These are phyloP conservation scores for Fistularia commersonii DNA, from an alignment of 2,797 vertebrate genomes.

Conservation along the genomic window DNA sequence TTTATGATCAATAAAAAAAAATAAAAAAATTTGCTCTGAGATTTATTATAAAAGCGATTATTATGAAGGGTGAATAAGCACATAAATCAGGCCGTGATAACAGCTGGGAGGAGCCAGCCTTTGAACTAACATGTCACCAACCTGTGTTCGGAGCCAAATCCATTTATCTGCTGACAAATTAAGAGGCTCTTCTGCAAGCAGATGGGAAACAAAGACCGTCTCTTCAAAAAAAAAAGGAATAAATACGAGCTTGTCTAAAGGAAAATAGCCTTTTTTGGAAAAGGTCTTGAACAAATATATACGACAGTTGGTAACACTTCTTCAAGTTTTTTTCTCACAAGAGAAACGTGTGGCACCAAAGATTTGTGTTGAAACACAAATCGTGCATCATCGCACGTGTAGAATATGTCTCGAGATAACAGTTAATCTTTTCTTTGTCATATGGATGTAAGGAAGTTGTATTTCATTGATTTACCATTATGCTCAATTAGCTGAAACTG, in stretches of 20 bases:
- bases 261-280: neutral
- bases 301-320: constrained; percentile 3
- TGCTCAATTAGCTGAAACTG: no score
- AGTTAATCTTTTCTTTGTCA: no score
- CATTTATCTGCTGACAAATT: constrained; percentile 40
- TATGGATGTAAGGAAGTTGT: no score
- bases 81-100: constrained; percentile 58
- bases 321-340: constrained; percentile 16
- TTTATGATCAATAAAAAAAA: no score
- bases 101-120: constrained; percentile 56
- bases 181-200: constrained; percentile 23
- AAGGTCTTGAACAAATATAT: constrained; percentile 12
- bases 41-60: no score
- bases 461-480: no score
- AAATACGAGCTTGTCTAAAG: constrained; percentile 4
- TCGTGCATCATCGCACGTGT: neutral
- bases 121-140: constrained; percentile 60
- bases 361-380: constrained; percentile 32
- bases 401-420: no score
- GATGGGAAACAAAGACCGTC: constrained; percentile 26
- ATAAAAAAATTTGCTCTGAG: no score
- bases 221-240: neutral
- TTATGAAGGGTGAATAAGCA: neutral
- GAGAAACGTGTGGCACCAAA: constrained; percentile 11
- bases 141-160: constrained; percentile 42